Evolutionary conservation across 2,888 invertebrate genomes (phyloP).

Genomic region (Aelia acuminata): DNA sequence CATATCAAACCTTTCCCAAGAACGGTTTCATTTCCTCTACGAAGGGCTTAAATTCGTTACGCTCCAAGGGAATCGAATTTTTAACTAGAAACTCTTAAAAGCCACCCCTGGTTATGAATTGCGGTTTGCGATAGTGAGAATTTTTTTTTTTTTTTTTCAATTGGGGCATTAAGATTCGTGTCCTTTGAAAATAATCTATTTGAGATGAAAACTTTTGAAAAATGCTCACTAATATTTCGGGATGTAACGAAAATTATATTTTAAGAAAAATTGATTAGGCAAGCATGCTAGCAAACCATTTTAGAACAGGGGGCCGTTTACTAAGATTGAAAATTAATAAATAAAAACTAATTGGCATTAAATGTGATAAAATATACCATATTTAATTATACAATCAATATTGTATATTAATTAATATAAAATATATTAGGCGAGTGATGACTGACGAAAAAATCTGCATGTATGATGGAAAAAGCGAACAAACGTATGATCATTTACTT

Average conservation of each 20-base stretch:
- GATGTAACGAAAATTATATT: too few relatives aligned
- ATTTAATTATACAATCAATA: too few relatives aligned
- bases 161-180: neutral
- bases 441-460: too few relatives aligned
- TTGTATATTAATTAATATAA: too few relatives aligned
- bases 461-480: too few relatives aligned
- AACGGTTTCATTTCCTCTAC: neutral
- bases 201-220: too few relatives aligned
- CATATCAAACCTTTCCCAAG: neutral
- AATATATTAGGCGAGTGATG: too few relatives aligned
- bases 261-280: neutral
- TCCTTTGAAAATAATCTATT: neutral
- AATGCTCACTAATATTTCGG: neutral
- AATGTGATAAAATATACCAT: too few relatives aligned
- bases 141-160: neutral
- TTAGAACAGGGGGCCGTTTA: neutral
- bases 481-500: too few relatives aligned
- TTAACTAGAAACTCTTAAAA: neutral
- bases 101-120: neutral
- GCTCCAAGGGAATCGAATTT: neutral
- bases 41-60: conserved; percentile 1
- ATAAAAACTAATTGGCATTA: too few relatives aligned
- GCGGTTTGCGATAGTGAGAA: neutral
- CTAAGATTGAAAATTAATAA: too few relatives aligned
- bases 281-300: neutral